Evolutionary conservation across 2,113 vertebrate species (phyloP).

Genomic region (Blennius ocellaris): DNA sequence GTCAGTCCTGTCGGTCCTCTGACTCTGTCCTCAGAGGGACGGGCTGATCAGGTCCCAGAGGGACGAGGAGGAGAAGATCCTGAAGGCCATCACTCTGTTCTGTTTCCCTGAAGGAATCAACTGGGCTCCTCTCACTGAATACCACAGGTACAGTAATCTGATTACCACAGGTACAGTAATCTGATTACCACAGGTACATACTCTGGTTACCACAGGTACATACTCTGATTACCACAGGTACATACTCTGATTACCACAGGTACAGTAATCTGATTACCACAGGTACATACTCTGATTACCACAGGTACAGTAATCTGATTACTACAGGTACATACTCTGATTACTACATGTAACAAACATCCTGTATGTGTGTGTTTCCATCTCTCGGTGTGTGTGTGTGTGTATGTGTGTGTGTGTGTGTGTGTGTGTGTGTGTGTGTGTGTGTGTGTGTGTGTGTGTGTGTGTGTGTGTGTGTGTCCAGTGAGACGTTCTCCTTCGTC

Average conservation of each 20-base stretch:
- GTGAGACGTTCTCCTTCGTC: constrained; percentile 97
- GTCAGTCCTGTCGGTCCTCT: too few relatives aligned
- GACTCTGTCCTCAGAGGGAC: constrained; percentile 88
- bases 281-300: constrained; percentile 90
- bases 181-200: constrained; percentile 91
- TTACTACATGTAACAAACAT: constrained; percentile 86
- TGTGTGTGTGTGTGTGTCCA: constrained; percentile 59
- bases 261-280: constrained; percentile 84
- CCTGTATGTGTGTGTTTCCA: too few relatives aligned
- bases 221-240: constrained; percentile 89
- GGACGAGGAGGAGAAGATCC: constrained; percentile 92
- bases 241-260: constrained; percentile 89
- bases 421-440: too few relatives aligned
- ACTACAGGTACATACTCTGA: too few relatives aligned
- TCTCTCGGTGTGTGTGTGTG: too few relatives aligned
- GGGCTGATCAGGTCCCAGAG: constrained; percentile 89
- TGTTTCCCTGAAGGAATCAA: constrained; percentile 94
- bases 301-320: too few relatives aligned
- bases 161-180: constrained; percentile 88
- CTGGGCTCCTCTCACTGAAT: constrained; percentile 89
- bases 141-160: constrained; percentile 86
- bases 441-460: not conserved
- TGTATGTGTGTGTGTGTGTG: too few relatives aligned
- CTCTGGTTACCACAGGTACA: too few relatives aligned
- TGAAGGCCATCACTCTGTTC: constrained; percentile 93